Evolutionary conservation across 1,140 invertebrate genomes (phyloP).

Genomic region (Delia radicum): DNA sequence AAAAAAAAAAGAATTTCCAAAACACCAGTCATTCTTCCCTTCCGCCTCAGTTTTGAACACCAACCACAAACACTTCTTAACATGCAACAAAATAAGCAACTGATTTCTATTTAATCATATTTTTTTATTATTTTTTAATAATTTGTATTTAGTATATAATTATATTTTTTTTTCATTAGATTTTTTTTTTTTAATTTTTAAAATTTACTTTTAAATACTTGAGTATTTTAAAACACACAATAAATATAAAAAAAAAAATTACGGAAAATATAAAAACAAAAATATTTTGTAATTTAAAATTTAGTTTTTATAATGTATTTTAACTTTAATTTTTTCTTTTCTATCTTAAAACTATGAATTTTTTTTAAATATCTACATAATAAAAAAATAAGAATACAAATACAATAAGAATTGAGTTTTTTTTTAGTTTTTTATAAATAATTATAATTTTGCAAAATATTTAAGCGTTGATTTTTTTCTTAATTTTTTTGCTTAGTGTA

Average conservation of each 20-base stretch:
- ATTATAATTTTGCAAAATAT: background rate
- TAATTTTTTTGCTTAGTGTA: background rate
- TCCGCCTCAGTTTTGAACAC: background rate
- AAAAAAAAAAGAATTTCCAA: too few species aligned
- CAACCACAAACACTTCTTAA: background rate
- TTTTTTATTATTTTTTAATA: background rate
- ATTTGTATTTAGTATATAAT: background rate
- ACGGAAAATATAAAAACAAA: background rate
- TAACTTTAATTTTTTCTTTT: background rate
- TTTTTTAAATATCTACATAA: background rate
- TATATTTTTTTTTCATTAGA: background rate
- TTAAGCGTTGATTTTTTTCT: background rate
- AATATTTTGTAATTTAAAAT: background rate
- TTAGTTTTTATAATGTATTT: background rate
- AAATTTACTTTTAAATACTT: too few species aligned
- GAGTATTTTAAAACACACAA: too few species aligned
- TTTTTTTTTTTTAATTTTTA: background rate
- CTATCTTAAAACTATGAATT: background rate
- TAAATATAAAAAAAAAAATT: too few species aligned
- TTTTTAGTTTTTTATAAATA: background rate
- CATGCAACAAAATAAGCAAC: background rate
- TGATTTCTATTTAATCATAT: background rate
- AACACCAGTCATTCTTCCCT: background rate
- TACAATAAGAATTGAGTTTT: background rate
- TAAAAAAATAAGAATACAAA: background rate